Base-by-base conservation (phyloP, 2,113 vertebrate genomes). In the Trematomus loennbergii region DNA sequence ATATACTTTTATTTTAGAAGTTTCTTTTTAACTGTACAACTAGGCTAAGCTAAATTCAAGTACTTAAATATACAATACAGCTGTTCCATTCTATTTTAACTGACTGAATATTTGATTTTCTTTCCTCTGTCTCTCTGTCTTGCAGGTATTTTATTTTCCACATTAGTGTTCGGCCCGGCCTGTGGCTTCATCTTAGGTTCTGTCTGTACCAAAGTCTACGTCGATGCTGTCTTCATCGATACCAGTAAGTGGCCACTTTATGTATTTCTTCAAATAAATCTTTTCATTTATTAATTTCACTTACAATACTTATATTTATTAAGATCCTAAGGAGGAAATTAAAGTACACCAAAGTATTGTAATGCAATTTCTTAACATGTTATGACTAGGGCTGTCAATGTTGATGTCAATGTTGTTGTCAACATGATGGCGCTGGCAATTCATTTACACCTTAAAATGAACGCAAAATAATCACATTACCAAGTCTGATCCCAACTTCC, bases 191-290 rank as follows among this genome's bases (percentile, higher is more conserved):
- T 95, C 83, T 85, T 95, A 48, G 94, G 94, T 20, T 94, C 94
- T 5, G 84, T 95, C 71, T 95, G 94, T 91, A 95, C 94, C 87
- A 95, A 95, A 90, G 88, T 95, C 81, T 95, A 95, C 29, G 94
- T 95, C 80, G 94, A 95, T 76, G 94, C 94, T 12, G 92, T 93
- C 82, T 95, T 95, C 90, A 95, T 95, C 48, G 94, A 95, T 87
- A 94, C 92, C 73, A 94, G 94, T 95, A 79, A 93, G 94, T 94
- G 13, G 33, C 10, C 5, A 5, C 53, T 65, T 53, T 10, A 0
- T 15, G 10, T 2, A 50, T 18, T 61, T 66, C 2, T 33, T 52
- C 0, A 29, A 22, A 13, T 22, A 4, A 16, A 29, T 50, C 13
- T 12, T 66, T 18, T 0, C 15, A 40, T 57, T 20, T 57, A 3